Evolutionary conservation across 2,113 vertebrate species (phyloP), one percentile per base, ranked within the genome.

Genomic region (Amazona guildingii): DNA sequence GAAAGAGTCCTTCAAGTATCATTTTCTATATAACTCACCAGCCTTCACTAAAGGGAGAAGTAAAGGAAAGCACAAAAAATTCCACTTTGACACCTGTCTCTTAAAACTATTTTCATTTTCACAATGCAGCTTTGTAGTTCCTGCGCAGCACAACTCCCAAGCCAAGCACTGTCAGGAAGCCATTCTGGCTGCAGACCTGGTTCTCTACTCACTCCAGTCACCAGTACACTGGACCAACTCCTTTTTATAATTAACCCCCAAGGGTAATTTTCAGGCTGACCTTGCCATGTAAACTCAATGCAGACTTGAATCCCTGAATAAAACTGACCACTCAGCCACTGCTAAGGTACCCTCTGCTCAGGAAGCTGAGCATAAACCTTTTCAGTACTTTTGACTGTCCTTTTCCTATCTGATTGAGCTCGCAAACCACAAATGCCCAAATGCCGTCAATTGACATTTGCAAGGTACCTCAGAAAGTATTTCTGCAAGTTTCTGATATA

Each of bases 21-120:
- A 59, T 93, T 97, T 97, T 97, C 95, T 96, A 66, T 95, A 83
- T 92, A 94, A 96, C 86, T 96, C 95, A 93, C 44, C 77, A 73
- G 62, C n/a, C 46, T 59, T 76, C 72, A 68, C 66, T 46, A 51
- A 95, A 97, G 48, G 75, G 48, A 92, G 94, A 95, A 94, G 85
- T 86, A 72, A 86, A 91, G 93, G 79, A 97, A 96, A 97, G 92
- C 88, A 96, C 97, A 97, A 86, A 96, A 98, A 97, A 97, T 97
- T 97, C 97, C 96, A 92, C 88, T 96, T 92, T 88, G 97, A 95
- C 94, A 97, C 94, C 94, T 96, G 61, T 81, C 87, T 92, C 93
- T 90, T 75, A 95, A 92, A 94, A 83, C 77, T 94, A 81, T 97
- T 97, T 97, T 97, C 97, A 97, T 96, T 98, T 98, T 98, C 79